These are phyloP conservation scores for Tretioscincus oriximinensis DNA, from an alignment of 2,113 vertebrate species.

Conservation along the genomic window DNA sequence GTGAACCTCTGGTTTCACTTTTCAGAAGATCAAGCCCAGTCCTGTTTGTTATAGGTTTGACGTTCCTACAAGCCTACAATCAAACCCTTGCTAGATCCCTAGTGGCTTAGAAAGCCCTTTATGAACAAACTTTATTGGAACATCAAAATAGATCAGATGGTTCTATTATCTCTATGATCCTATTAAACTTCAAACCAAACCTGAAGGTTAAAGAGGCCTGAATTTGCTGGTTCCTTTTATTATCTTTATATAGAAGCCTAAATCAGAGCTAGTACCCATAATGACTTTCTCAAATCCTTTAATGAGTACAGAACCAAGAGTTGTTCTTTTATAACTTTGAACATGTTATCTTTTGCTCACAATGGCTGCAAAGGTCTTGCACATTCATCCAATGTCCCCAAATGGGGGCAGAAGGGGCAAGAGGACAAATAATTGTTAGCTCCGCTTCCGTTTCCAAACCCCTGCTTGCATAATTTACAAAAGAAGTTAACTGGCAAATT, in stretches of 20 bases:
- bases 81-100: neutral
- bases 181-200: slow-evolving; percentile 17
- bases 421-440: no score
- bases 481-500: no score
- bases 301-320: neutral
- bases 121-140: neutral
- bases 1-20: neutral
- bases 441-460: neutral
- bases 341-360: neutral
- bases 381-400: neutral
- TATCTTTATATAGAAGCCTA: neutral
- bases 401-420: neutral
- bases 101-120: neutral
- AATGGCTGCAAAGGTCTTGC: neutral
- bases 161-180: neutral
- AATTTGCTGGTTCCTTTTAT: neutral
- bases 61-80: neutral
- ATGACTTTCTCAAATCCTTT: neutral
- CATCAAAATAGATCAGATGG: neutral
- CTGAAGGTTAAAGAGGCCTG: neutral
- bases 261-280: neutral
- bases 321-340: neutral
- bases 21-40: neutral
- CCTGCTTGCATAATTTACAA: no score
- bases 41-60: neutral